Conservation (phyloP, 2,113 vertebrate species). For the Cochlearius cochlearius region DNA sequence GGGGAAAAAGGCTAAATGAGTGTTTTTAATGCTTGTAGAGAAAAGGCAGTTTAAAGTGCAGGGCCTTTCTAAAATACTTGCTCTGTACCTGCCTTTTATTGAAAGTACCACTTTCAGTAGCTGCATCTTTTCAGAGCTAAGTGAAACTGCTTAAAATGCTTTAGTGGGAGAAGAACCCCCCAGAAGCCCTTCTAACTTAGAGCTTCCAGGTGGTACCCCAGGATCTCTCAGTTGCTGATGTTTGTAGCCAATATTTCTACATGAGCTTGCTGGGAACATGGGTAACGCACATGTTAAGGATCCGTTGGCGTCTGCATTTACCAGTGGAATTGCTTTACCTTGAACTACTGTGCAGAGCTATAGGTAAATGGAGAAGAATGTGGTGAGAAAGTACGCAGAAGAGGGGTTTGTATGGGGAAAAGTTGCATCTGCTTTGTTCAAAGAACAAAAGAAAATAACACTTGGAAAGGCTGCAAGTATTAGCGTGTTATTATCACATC, state of each 20-base stretch:
- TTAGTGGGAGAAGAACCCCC: neutral
- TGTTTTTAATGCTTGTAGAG: neutral
- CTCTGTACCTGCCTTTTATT: neutral
- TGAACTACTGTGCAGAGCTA: neutral
- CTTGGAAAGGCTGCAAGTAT: conserved; percentile 41
- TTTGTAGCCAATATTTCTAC: neutral
- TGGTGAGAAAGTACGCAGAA: conserved; percentile 30
- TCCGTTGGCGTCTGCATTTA: neutral
- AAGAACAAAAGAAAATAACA: conserved; percentile 45
- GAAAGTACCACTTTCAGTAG: neutral
- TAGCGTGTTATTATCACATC: conserved; percentile 19
- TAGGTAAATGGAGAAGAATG: conserved; percentile 19
- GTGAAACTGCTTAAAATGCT: conserved; percentile 1
- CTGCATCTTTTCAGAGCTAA: neutral
- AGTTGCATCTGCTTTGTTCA: conserved; percentile 29
- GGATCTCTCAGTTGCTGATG: neutral
- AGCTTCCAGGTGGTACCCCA: neutral
- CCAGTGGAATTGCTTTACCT: neutral
- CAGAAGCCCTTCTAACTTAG: neutral
- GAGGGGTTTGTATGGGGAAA: conserved; percentile 19
- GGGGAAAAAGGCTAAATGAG: neutral
- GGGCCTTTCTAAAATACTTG: neutral
- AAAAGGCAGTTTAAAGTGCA: conserved; percentile 30
- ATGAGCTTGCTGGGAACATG: neutral
- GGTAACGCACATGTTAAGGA: neutral